phyloP scores from a whole-genome alignment of 2,888 invertebrate species.

The Carabus problematicus region DNA sequence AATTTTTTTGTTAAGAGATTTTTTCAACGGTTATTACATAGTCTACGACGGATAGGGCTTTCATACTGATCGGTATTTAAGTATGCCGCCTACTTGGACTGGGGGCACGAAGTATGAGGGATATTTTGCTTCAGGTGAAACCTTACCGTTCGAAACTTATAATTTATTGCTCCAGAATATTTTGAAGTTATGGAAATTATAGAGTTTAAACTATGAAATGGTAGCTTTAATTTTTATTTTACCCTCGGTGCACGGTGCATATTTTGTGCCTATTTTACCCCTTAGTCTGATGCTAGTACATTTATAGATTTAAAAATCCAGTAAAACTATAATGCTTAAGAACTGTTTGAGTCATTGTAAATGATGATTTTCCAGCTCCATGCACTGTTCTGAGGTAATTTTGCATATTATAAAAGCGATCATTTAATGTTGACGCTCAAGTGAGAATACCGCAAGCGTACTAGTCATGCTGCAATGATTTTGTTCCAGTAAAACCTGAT shows the following conservation, averaged over 20 bases:
- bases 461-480: slow-evolving; percentile 22
- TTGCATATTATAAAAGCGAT: background rate
- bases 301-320: no score
- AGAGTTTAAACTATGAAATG: slow-evolving; percentile 33
- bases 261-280: no score
- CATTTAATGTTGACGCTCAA: background rate
- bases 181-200: slow-evolving; percentile 48
- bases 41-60: no score
- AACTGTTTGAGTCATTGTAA: background rate
- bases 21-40: no score
- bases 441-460: slow-evolving; percentile 6
- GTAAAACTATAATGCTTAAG: no score
- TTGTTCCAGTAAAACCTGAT: slow-evolving; percentile 27
- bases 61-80: no score
- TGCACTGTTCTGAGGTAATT: background rate
- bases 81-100: no score
- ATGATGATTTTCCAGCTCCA: background rate
- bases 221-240: slow-evolving; percentile 16
- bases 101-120: background rate
- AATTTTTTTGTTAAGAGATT: no score
- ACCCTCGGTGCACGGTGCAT: no score
- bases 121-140: slow-evolving; percentile 39
- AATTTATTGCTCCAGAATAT: slow-evolving; percentile 46
- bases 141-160: slow-evolving; percentile 45
- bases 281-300: no score